Conservation (phyloP, 2,888 invertebrate genomes). For the Eupelmus urozonus region DNA sequence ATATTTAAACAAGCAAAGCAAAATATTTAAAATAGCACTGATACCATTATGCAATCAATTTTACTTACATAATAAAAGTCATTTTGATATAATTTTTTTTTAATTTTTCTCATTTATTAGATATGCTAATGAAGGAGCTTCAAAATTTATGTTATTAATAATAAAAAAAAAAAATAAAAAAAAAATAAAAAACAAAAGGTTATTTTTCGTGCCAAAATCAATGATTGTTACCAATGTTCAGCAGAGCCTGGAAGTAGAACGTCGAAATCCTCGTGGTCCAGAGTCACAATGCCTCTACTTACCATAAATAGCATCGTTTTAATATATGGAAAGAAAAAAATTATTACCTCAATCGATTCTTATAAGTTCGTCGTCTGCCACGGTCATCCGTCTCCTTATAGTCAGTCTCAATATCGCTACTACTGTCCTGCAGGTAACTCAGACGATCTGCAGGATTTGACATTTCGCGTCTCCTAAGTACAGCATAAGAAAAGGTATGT, state of each 20-base stretch:
- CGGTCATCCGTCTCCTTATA: constrained; percentile 86
- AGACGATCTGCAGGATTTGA: constrained; percentile 74
- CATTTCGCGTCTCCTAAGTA: constrained; percentile 74
- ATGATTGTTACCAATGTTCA: constrained; percentile 57
- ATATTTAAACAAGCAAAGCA: no score
- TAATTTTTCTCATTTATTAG: neutral
- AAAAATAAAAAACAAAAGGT: constrained; percentile 14
- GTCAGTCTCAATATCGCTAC: constrained; percentile 90
- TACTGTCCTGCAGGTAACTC: constrained; percentile 82
- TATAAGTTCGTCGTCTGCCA: constrained; percentile 81
- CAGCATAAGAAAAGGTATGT: constrained; percentile 39
- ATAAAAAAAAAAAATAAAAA: neutral
- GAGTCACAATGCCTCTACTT: constrained; percentile 54
- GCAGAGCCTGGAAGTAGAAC: constrained; percentile 53
- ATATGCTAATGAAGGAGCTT: no score
- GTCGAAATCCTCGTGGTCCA: constrained; percentile 48
- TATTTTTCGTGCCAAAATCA: constrained; percentile 60
- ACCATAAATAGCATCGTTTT: constrained; percentile 49
- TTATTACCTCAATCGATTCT: constrained; percentile 84
- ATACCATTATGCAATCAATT: no score
- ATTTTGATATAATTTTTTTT: no score
- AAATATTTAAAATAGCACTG: no score
- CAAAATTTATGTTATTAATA: neutral
- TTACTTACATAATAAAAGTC: neutral
- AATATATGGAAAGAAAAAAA: constrained; percentile 34